These are phyloP conservation scores for Pyrocephalus nanus DNA, from an alignment of 2,797 vertebrate species.

Conservation along the genomic window DNA sequence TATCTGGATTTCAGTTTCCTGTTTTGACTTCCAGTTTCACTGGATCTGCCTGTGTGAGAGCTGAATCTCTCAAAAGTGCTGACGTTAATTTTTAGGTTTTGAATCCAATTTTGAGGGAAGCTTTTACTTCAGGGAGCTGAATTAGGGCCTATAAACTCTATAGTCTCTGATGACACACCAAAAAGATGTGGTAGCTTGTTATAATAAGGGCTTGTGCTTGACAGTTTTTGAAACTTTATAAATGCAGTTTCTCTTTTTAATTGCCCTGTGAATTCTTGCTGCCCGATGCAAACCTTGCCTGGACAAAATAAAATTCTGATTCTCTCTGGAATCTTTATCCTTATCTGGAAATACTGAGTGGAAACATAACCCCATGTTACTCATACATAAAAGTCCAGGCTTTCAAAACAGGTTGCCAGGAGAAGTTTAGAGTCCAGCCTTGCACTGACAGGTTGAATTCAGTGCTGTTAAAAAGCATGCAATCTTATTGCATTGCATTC, in stretches of 20 bases:
- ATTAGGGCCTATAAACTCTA: background rate
- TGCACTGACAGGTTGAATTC: background rate
- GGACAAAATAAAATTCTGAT: background rate
- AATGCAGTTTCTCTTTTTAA: background rate
- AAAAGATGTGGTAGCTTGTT: background rate
- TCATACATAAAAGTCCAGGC: background rate
- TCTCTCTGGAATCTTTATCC: background rate
- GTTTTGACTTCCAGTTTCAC: background rate
- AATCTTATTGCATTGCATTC: background rate
- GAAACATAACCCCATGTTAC: background rate
- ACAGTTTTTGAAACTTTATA: background rate
- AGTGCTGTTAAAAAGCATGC: background rate
- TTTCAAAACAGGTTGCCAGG: background rate
- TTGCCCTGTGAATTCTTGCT: background rate
- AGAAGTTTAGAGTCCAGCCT: background rate
- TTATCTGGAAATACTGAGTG: background rate
- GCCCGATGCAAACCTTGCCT: background rate
- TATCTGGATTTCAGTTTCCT: background rate
- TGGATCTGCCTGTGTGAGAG: background rate
- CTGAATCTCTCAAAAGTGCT: background rate
- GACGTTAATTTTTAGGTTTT: background rate
- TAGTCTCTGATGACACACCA: background rate
- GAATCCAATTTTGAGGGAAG: slow-evolving; percentile 5
- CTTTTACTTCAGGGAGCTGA: background rate
- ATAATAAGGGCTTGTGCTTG: background rate